Base-by-base conservation (phyloP, 2,888 invertebrate species). In the Metallyticus violacea region DNA sequence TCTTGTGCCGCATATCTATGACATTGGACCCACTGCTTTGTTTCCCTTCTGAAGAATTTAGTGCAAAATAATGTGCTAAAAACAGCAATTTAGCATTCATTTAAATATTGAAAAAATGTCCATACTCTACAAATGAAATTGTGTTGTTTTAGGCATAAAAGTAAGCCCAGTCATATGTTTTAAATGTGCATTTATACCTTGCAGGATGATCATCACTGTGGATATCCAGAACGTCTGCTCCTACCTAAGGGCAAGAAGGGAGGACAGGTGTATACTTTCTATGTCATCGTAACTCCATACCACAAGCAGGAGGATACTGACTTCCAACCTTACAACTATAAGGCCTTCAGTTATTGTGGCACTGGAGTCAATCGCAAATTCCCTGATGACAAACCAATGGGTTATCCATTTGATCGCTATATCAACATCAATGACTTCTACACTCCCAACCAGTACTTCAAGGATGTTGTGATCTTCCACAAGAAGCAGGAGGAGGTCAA, bases 201-300 rank as follows among this genome's bases (percentile, higher is more conserved):
- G 15, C 62, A 87, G 87, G 62, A 79, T 82, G 92, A 94, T 90
- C 92, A 92, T 81, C 92, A 95, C 90, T 95, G 94, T 88, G 95
- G 95, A 84, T 95, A 95, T 93, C 96, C 97, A 4, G 93, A 94
- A 29, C 95, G 96, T 89, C 92, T 96, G 79, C 90, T 96, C 79
- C 92, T 97, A 85, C 97, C 97, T 81, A 95, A 93, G 90, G 97
- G 97, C 90, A 94, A 91, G 88, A 91, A 92, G 86, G 94, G 94
- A 87, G 97, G 97, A 85, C 92, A 95, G 92, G 93, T 94, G 29
- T 94, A 94, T 93, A 93, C 94, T 90, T 89, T 96, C 82, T 95
- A 94, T 91, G 93, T 94, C 85, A 93, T 95, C 88, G 93, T 95
- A 6, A 92, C 93, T 82, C 87, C 87, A 80, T 88, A 86, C 89